These are phyloP conservation scores for Tylochromis polylepis DNA, from an alignment of 2,113 vertebrate genomes.

Conservation along the genomic window DNA sequence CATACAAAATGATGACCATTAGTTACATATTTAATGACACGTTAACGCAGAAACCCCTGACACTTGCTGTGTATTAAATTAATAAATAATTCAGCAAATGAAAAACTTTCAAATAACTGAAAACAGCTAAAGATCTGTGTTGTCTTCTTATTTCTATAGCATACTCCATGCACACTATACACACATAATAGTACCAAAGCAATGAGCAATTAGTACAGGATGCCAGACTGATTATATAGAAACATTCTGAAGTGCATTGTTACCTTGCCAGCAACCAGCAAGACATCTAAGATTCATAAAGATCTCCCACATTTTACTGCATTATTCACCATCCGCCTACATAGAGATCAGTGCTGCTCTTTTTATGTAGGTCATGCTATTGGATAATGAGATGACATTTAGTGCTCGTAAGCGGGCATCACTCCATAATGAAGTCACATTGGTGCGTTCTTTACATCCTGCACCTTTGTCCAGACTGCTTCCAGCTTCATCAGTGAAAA, in stretches of 20 bases:
- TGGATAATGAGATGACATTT: slow-evolving; percentile 70
- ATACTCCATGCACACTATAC: background rate
- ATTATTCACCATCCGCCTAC: slow-evolving; percentile 74
- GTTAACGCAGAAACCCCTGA: background rate
- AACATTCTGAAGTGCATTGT: slow-evolving; percentile 10
- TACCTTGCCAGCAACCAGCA: slow-evolving; percentile 44
- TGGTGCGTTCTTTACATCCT: slow-evolving; percentile 9
- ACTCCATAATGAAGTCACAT: slow-evolving; percentile 34
- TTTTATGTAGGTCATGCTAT: slow-evolving; percentile 73
- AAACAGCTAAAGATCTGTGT: background rate
- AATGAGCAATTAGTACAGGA: background rate
- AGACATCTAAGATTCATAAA: slow-evolving; percentile 70
- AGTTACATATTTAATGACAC: background rate
- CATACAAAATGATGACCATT: background rate
- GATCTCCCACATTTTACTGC: slow-evolving; percentile 71
- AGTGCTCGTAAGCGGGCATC: slow-evolving; percentile 47
- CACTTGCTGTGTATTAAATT: background rate
- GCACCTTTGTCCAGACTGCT: background rate
- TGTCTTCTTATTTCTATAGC: background rate
- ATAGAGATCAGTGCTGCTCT: slow-evolving; percentile 68
- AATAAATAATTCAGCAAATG: background rate
- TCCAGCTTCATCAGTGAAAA: background rate
- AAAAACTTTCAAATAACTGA: background rate
- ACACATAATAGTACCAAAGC: background rate
- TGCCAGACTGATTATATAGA: background rate